Evolutionary conservation across 2,113 vertebrate genomes (phyloP).

Genomic region (Pedionomus torquatus): DNA sequence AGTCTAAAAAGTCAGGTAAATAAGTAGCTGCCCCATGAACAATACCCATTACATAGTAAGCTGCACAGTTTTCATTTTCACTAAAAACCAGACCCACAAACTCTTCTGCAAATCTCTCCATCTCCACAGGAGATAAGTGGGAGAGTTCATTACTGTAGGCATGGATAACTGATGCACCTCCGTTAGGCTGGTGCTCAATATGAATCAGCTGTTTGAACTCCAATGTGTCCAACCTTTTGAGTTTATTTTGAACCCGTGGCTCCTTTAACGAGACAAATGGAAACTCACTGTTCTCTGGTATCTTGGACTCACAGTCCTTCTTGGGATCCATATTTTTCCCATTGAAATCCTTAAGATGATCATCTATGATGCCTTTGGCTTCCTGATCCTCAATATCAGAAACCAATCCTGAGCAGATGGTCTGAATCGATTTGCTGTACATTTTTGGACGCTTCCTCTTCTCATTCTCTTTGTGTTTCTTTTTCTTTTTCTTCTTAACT

Average conservation of each 20-base stretch:
- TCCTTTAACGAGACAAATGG: conserved; percentile 77
- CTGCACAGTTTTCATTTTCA: conserved; percentile 89
- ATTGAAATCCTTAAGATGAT: conserved; percentile 73
- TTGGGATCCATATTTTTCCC: conserved; percentile 77
- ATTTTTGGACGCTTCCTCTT: conserved; percentile 94
- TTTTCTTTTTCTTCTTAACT: conserved; percentile 99
- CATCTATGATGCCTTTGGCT: conserved; percentile 81
- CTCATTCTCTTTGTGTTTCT: conserved; percentile 98
- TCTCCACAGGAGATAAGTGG: conserved; percentile 87
- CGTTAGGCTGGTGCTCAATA: conserved; percentile 95
- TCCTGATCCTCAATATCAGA: conserved; percentile 78
- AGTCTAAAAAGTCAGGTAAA: conserved; percentile 97
- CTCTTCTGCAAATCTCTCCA: conserved; percentile 94
- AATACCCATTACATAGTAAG: conserved; percentile 96
- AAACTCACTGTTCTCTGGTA: conserved; percentile 77
- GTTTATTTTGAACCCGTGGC: conserved; percentile 74
- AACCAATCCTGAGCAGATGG: conserved; percentile 87
- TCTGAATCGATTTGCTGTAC: conserved; percentile 96
- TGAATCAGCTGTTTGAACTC: conserved; percentile 93
- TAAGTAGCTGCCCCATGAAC: conserved; percentile 95
- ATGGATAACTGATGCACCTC: conserved; percentile 92
- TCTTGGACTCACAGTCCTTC: conserved; percentile 74
- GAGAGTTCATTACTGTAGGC: conserved; percentile 93
- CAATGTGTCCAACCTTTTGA: conserved; percentile 84
- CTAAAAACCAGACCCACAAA: conserved; percentile 93